These are phyloP conservation scores for Acutogordius australiensis DNA, from an alignment of 2,888 invertebrate genomes.

Conservation along the genomic window DNA sequence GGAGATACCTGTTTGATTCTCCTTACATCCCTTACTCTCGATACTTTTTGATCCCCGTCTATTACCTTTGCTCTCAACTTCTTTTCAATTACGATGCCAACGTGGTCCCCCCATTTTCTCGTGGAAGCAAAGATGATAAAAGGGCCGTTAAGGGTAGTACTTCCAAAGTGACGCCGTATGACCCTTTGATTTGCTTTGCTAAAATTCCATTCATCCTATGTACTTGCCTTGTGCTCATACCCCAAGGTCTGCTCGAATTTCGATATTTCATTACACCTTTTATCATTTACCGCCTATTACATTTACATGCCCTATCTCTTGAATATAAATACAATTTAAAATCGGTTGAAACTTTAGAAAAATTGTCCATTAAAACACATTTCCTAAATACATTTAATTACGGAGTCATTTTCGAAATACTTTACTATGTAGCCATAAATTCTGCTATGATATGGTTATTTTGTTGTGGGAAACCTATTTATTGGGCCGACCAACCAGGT, in stretches of 20 bases:
- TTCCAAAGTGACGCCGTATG: too few relatives aligned
- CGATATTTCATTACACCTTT: constrained; percentile 82
- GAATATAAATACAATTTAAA: too few relatives aligned
- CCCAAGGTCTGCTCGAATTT: constrained; percentile 60
- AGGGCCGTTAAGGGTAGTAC: too few relatives aligned
- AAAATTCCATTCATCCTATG: constrained; percentile 31
- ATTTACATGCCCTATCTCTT: too few relatives aligned
- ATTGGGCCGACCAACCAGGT: constrained; percentile 19
- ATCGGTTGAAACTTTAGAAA: too few relatives aligned
- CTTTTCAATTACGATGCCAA: neutral
- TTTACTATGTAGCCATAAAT: too few relatives aligned
- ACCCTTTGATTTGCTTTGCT: too few relatives aligned
- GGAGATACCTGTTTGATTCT: constrained; percentile 50
- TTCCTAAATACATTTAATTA: too few relatives aligned
- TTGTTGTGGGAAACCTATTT: too few relatives aligned
- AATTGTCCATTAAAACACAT: too few relatives aligned
- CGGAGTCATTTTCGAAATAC: neutral
- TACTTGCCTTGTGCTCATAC: constrained; percentile 35
- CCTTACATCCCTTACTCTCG: constrained; percentile 28
- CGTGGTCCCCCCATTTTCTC: too few relatives aligned
- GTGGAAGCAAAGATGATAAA: neutral
- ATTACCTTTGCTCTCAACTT: constrained; percentile 22
- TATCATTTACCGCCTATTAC: constrained; percentile 45
- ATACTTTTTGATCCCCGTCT: constrained; percentile 44
- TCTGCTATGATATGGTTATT: too few relatives aligned